Evolutionary conservation across 2,888 invertebrate genomes (phyloP).

Genomic region (Drosophila mimetica): DNA sequence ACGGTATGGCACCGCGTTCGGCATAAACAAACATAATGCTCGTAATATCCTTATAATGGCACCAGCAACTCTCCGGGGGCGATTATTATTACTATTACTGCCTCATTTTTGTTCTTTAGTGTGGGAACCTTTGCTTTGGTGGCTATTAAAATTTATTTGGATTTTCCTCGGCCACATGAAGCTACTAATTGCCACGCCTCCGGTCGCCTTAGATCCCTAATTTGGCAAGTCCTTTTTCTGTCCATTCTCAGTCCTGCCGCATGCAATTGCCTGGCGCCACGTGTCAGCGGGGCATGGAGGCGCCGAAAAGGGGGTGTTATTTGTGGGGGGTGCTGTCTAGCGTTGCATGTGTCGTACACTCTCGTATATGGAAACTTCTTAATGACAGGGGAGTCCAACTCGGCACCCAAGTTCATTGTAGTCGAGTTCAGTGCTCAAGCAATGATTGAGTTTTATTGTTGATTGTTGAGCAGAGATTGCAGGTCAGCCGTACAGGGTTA

Average conservation of each 20-base stretch:
- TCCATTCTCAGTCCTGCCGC: slow-evolving; percentile 22
- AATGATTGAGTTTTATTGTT: slow-evolving; percentile 55
- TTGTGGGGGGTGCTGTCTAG: slow-evolving; percentile 2
- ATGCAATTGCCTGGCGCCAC: slow-evolving; percentile 41
- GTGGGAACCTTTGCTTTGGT: slow-evolving; percentile 56
- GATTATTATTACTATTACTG: slow-evolving; percentile 25
- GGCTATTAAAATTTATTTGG: slow-evolving; percentile 56
- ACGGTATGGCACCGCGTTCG: slow-evolving; percentile 59
- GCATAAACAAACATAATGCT: slow-evolving; percentile 67
- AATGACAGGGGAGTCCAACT: slow-evolving; percentile 63
- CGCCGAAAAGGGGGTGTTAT: neutral
- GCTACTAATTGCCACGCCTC: slow-evolving; percentile 52
- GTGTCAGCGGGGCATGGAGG: slow-evolving; percentile 4
- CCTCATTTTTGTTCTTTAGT: slow-evolving; percentile 36
- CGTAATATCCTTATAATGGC: slow-evolving; percentile 54
- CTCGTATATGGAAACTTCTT: slow-evolving; percentile 60
- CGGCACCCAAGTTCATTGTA: slow-evolving; percentile 34
- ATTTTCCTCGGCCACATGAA: slow-evolving; percentile 43
- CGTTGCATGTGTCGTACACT: slow-evolving; percentile 61
- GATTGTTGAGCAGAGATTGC: slow-evolving; percentile 47
- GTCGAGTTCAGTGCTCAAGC: slow-evolving; percentile 49
- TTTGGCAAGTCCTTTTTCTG: slow-evolving; percentile 33
- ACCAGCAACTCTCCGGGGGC: slow-evolving; percentile 17
- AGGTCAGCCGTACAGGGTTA: slow-evolving; percentile 33
- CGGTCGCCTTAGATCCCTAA: slow-evolving; percentile 18